Conservation (phyloP, 2,113 vertebrate genomes). For the Sinocyclocheilus anophthalmus region DNA sequence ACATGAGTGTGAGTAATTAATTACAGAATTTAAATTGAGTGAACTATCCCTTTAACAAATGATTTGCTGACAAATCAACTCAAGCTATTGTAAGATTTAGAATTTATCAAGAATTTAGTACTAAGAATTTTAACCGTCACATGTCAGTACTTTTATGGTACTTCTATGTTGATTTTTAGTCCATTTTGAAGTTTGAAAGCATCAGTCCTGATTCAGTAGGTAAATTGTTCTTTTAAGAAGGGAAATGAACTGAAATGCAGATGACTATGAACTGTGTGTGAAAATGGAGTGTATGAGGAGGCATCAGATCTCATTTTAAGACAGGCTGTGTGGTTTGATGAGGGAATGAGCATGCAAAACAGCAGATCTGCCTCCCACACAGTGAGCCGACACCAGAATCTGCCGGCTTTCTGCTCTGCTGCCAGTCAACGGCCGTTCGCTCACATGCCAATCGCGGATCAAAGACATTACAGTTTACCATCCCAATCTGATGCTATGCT, state of each 20-base stretch:
- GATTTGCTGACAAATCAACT: not conserved
- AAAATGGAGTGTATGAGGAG: conserved; percentile 16
- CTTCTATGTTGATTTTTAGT: not conserved
- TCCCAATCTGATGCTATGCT: not conserved
- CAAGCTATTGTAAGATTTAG: not conserved
- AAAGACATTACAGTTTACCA: conserved; percentile 11
- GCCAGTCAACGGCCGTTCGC: not conserved
- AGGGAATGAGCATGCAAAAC: conserved; percentile 26
- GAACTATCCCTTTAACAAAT: not conserved
- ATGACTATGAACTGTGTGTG: conserved; percentile 15
- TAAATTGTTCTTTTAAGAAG: not conserved
- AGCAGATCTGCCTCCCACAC: conserved; percentile 7
- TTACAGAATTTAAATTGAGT: too few species aligned
- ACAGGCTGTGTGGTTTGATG: conserved; percentile 32
- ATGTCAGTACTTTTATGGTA: not conserved
- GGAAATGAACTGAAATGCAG: conserved; percentile 18
- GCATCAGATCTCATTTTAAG: conserved; percentile 13
- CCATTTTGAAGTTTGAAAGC: not conserved
- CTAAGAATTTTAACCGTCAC: not conserved
- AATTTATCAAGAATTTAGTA: not conserved
- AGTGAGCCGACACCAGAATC: conserved; percentile 1
- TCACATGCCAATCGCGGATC: not conserved
- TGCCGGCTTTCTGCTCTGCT: not conserved
- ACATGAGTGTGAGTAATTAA: too few species aligned
- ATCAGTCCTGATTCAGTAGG: not conserved